Evolutionary conservation across 2,888 invertebrate genomes (phyloP).

Genomic region (Iselma pallidipennis): DNA sequence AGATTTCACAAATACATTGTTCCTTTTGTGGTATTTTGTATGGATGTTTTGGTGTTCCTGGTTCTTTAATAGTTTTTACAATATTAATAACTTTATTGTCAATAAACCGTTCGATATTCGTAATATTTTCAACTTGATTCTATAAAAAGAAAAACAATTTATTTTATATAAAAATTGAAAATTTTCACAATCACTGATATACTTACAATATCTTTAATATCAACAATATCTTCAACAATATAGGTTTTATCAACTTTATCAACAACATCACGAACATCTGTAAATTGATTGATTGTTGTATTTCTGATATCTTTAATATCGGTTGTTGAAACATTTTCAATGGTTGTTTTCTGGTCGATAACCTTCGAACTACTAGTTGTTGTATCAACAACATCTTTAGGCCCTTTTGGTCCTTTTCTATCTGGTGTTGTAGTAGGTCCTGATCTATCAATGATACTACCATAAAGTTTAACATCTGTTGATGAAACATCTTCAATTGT

Average conservation of each 20-base stretch:
- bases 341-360: conserved; percentile 37
- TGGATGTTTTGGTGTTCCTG: conserved; percentile 49
- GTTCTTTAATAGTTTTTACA: conserved; percentile 52
- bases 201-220: conserved; percentile 61
- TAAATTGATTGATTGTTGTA: conserved; percentile 26
- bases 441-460: too few relatives aligned
- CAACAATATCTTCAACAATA: conserved; percentile 63
- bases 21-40: conserved; percentile 64
- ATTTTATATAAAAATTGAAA: conserved; percentile 11
- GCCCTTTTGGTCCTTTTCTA: not conserved
- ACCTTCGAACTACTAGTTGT: conserved; percentile 31
- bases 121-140: conserved; percentile 54
- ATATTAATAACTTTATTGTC: conserved; percentile 61
- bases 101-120: conserved; percentile 54
- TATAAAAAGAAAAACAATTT: conserved; percentile 37
- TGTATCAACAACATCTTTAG: conserved; percentile 10
- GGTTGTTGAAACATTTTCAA: conserved; percentile 15
- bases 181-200: conserved; percentile 7
- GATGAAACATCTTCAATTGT: not conserved
- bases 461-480: not conserved
- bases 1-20: conserved; percentile 87
- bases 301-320: conserved; percentile 27
- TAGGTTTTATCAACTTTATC: conserved; percentile 60
- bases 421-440: too few relatives aligned
- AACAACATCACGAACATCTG: conserved; percentile 29